phyloP scores from a whole-genome alignment of 2,888 invertebrate species.

The Stenurella melanura region DNA sequence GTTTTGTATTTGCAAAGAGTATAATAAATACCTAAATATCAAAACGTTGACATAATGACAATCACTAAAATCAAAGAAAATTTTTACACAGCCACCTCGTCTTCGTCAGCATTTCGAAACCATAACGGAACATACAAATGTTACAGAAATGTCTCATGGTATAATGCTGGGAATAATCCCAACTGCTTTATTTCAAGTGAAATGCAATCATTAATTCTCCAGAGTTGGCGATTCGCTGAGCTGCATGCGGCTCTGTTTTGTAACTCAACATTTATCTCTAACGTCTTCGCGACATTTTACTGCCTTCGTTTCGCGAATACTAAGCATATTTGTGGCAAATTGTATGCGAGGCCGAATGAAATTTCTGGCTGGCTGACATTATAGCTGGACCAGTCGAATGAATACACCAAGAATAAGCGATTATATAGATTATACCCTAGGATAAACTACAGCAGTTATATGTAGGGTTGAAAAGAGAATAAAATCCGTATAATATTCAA shows the following conservation, averaged over 20 bases:
- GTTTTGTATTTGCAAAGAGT: too few species aligned
- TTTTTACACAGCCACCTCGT: background rate
- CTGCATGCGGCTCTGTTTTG: background rate
- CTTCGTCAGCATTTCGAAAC: background rate
- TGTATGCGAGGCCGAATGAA: background rate
- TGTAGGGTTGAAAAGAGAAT: too few species aligned
- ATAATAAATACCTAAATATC: too few species aligned
- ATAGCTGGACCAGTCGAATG: background rate
- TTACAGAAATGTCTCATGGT: background rate
- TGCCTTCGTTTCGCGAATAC: background rate
- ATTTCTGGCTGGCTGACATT: background rate
- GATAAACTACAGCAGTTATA: too few species aligned
- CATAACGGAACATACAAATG: background rate
- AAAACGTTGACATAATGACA: too few species aligned
- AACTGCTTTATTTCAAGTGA: background rate
- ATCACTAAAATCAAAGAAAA: too few species aligned
- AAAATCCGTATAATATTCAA: too few species aligned
- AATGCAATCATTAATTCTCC: conserved; percentile 3
- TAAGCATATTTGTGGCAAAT: background rate
- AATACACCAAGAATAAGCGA: too few species aligned
- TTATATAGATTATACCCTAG: too few species aligned
- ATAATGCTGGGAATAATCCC: background rate
- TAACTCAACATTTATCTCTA: background rate
- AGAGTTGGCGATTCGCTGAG: background rate
- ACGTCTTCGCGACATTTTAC: conserved; percentile 7